phyloP scores from a whole-genome alignment of 2,113 vertebrate genomes.

The Alligator sinensis region DNA sequence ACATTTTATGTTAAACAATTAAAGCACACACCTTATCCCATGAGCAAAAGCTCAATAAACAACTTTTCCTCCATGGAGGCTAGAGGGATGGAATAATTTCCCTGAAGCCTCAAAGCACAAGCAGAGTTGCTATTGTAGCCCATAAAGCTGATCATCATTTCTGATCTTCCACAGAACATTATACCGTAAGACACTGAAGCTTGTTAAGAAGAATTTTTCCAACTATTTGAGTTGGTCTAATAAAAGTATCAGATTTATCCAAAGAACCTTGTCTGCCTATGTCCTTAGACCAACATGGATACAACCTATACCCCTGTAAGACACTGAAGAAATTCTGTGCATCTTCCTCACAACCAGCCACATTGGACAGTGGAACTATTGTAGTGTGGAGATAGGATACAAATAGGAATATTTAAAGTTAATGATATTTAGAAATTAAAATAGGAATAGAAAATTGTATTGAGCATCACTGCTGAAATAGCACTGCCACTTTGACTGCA shows the following conservation, averaged over 20 bases:
- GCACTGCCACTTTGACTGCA: not conserved
- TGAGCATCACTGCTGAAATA: not conserved
- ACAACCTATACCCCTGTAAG: too few species aligned
- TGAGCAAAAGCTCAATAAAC: not conserved
- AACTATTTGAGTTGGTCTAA: too few species aligned
- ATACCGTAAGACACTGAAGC: not conserved
- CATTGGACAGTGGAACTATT: rapidly evolving
- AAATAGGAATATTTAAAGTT: not conserved
- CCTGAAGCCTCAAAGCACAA: rapidly evolving
- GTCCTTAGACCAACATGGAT: too few species aligned
- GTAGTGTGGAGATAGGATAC: not conserved
- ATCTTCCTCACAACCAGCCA: not conserved
- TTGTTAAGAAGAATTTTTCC: too few species aligned
- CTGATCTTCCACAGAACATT: not conserved
- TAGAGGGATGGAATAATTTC: not conserved
- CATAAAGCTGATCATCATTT: not conserved
- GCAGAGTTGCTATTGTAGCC: not conserved
- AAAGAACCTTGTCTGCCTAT: too few species aligned
- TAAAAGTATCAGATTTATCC: too few species aligned
- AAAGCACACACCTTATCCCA: not conserved
- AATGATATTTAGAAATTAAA: not conserved
- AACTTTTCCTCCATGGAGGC: not conserved
- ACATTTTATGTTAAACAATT: rapidly evolving
- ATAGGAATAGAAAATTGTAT: not conserved
- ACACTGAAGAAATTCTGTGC: not conserved